A percentile compares a stretch with the other conserved stretches of the same genome.
Evolutionary conservation across 2,797 vertebrate species (phyloP).

Genomic region (Jordanella pulchra): DNA sequence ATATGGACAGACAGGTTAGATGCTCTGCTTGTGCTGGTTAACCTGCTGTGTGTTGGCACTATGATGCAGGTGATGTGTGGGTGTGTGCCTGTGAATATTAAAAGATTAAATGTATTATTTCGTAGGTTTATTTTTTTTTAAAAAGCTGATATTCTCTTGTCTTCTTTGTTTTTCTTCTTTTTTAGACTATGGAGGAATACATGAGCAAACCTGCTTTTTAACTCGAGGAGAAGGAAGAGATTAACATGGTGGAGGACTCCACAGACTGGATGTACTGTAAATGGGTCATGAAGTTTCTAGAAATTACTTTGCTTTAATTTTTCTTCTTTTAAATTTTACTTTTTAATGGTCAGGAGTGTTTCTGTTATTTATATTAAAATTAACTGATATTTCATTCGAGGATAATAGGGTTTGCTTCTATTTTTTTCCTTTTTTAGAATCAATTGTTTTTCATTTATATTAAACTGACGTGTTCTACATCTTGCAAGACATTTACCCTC

Average conservation of each 20-base stretch:
- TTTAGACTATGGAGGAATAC: slow-evolving; percentile 95
- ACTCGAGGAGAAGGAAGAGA: slow-evolving; percentile 27
- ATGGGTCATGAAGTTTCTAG: slow-evolving; percentile 37
- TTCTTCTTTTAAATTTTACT: no score
- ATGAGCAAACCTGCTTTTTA: slow-evolving; percentile 97
- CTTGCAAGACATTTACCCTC: slow-evolving; percentile 20
- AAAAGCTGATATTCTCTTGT: slow-evolving; percentile 12
- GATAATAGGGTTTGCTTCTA: slow-evolving; percentile 10
- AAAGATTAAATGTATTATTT: slow-evolving; percentile 10
- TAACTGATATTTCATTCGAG: slow-evolving; percentile 28
- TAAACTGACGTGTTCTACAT: slow-evolving; percentile 29
- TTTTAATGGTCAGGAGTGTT: not conserved
- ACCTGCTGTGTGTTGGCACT: slow-evolving; percentile 59
- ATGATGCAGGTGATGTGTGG: slow-evolving; percentile 47
- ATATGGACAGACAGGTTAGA: slow-evolving; percentile 83
- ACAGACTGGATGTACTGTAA: slow-evolving; percentile 29
- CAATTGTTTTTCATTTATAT: slow-evolving; percentile 21
- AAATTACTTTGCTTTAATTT: slow-evolving; percentile 15
- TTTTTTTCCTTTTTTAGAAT: slow-evolving; percentile 27
- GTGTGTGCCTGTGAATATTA: slow-evolving; percentile 54
- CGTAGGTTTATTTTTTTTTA: not conserved
- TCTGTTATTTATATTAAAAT: slow-evolving; percentile 24
- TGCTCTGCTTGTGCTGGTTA: slow-evolving; percentile 75
- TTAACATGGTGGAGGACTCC: slow-evolving; percentile 15
- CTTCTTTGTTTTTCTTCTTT: slow-evolving; percentile 30